Base-by-base conservation (phyloP, 2,113 vertebrate species). In the Oreochromis spilurus region DNA sequence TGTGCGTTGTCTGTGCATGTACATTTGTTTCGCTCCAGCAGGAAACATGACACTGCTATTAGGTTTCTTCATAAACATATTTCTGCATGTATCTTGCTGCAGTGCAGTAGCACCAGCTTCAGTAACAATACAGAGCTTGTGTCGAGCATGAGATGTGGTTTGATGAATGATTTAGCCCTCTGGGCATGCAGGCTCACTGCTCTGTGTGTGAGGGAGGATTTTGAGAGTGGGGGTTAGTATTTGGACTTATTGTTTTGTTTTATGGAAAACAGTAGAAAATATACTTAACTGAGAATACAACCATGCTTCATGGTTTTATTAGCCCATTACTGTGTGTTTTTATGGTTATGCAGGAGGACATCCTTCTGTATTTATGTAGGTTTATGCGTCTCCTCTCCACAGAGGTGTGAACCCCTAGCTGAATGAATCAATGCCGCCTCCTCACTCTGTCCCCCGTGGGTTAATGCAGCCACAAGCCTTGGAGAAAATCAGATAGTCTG, bases 371-470 rank as follows among this genome's bases (percentile, higher is more conserved):
- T 26, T 53, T 79, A 62, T 54, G 21, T 38, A 70, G 8, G 24
- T 4, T 82, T 88, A 48, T 84, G n/a, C 89, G 83, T 92, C 87
- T 92, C 89, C 92, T 87, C 78, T 45, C 45, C 57, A 65, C 40
- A 60, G 31, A 79, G 11, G 43, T 21, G 31, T 83, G 65, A 45
- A 54, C 21, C 53, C 36, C 36, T 36, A 21, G 40, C 87, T 87
- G 89, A 92, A 93, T 90, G 50, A 94, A 93, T 92, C 90, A 94
- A 88, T 84, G 87, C 83, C 57, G 79, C 70, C 90, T 89, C 82
- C 78, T 79, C 40, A 60, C 86, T 83, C 52, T 9, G 48, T 87
- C 91, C 92, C 93, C 79, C 13, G 88, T 89, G 93, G 86, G 60
- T 94, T 91, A 75, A 93, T 88, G 81, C 83, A 80, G 81, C 84